Evolutionary conservation across 2,888 invertebrate genomes (phyloP), one percentile per base, ranked within the genome.

Genomic region (Gymnocheta viridis): DNA sequence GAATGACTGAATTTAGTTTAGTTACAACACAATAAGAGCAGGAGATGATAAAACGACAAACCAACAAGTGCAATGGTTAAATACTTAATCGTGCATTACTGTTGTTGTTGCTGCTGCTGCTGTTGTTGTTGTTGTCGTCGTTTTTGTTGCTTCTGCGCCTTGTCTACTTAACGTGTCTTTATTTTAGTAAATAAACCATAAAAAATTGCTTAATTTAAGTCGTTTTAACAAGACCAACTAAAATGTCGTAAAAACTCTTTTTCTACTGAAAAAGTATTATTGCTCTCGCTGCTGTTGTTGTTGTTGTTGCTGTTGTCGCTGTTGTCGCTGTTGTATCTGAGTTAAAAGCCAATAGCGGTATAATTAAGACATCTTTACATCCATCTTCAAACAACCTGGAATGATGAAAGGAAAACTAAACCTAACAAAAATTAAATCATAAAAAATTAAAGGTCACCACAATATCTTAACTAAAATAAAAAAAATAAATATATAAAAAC

Each of bases 131-230:
- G 14, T 58, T 80, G 24, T 2, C 49, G 62, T 58, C 76, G 77
- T 24, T 29, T 19, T 10, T 38, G 64, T 2, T 22, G 58, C 6
- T 49, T 38, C 12, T 54, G 29, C 44, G 35, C 54, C 62, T 32
- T 24, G 32, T 64, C 32, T 27, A 35, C 10, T 73, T 81, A 80
- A 73, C 69, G 80, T 73, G 72, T 64, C 62, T 80, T 56, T 77
- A 62, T 62, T 64, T 77, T 81, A 64, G 73, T 81, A 90, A 90
- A 90, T 89, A 87, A 87, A 88, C 90, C 89, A 91, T 90, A 88
- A 91, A 90, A 90, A 90, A 90, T 89, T 87, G 87, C 88, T 88
- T 89, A 86, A 91, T 89, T 88, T 88, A 87, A 69, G 77, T 12
- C 77, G 58, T 62, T 73, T 69, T 80, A 79, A 79, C 64, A 72